These are phyloP conservation scores for Meda fulgida DNA, from an alignment of 2,797 vertebrate genomes.

Conservation along the genomic window DNA sequence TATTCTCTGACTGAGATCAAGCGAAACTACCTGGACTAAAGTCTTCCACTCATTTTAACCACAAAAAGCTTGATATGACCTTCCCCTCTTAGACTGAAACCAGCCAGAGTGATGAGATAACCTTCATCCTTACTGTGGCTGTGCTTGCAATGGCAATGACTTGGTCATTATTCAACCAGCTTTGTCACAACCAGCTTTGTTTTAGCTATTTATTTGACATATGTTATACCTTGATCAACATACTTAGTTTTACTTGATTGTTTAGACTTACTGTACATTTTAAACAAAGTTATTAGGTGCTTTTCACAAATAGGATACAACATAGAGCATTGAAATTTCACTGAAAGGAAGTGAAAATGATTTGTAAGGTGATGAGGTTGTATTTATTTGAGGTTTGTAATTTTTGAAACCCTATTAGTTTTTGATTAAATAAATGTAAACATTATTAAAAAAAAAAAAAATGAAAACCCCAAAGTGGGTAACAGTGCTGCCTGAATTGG, in stretches of 20 bases:
- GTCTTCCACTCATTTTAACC: not conserved
- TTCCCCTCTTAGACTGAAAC: conserved; percentile 39
- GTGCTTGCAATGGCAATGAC: not conserved
- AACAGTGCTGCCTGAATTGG: not conserved
- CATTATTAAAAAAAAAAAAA: not conserved
- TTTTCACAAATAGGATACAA: conserved; percentile 1
- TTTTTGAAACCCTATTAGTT: not conserved
- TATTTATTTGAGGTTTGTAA: not conserved
- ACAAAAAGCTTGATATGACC: conserved; percentile 8
- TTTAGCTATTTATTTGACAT: not conserved
- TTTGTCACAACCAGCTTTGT: not conserved
- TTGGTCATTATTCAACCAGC: not conserved
- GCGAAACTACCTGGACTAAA: conserved; percentile 43
- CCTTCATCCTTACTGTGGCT: conserved; percentile 6
- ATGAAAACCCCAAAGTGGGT: not conserved
- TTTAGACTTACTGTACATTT: not conserved
- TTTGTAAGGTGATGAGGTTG: too few relatives aligned
- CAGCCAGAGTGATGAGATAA: conserved; percentile 46
- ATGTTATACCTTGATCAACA: not conserved
- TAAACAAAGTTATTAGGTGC: not conserved
- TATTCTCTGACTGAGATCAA: conserved; percentile 26
- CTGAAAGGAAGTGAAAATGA: not conserved
- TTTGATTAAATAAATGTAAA: not conserved
- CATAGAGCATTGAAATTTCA: not conserved
- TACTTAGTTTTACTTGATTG: not conserved